phyloP scores from a whole-genome alignment of 2,888 invertebrate species.

The Latrodectus elegans region DNA sequence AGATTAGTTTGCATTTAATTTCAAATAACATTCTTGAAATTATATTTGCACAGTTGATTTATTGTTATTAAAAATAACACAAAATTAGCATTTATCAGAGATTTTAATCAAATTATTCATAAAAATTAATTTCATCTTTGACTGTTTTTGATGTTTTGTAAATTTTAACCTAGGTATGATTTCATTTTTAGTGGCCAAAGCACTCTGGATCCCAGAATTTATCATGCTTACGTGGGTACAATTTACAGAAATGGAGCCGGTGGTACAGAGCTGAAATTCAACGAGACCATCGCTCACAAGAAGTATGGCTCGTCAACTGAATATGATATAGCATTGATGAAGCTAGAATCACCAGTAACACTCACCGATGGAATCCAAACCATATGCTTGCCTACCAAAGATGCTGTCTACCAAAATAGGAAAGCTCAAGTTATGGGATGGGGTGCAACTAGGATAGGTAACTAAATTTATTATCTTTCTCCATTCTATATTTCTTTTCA shows the following conservation, averaged over 20 bases:
- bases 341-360: constrained; percentile 25
- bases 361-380: constrained; percentile 34
- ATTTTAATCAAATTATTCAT: too few species aligned
- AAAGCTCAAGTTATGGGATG: constrained; percentile 63
- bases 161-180: background rate
- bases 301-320: constrained; percentile 53
- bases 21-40: too few species aligned
- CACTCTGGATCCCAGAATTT: constrained; percentile 46
- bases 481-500: too few species aligned
- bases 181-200: constrained; percentile 31
- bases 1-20: too few species aligned
- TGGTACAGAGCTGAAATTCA: constrained; percentile 42
- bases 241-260: constrained; percentile 60
- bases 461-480: too few species aligned
- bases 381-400: constrained; percentile 52
- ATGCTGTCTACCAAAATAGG: constrained; percentile 37
- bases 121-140: too few species aligned
- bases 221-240: constrained; percentile 42
- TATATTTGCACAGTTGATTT: too few species aligned
- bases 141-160: too few species aligned
- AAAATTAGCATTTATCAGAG: too few species aligned
- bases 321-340: constrained; percentile 61
- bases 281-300: constrained; percentile 44
- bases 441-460: constrained; percentile 56
- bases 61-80: too few species aligned